Base-by-base conservation (phyloP, 2,113 vertebrate species). In the Sylvilagus bachmani region DNA sequence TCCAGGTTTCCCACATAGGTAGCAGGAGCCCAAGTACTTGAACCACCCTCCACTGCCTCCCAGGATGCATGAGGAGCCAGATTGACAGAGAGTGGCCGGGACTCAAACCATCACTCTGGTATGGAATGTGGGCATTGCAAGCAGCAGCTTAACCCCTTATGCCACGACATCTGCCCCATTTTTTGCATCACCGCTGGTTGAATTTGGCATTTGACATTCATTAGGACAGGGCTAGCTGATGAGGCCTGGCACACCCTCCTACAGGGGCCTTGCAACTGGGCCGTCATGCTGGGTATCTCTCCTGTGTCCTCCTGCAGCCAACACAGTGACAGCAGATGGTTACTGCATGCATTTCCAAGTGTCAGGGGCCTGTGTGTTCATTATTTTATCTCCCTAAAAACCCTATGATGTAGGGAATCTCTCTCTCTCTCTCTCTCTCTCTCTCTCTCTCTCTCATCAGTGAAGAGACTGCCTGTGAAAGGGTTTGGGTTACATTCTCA, bases 391-490 rank as follows among this genome's bases (percentile, higher is more conserved):
- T 55, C 1, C 1, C 10, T 31, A 19, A 38, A 91, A 86, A 29
- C 49, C 22, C 67, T 3, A 0, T 1, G 21, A 3, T 3, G 6
- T 10, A 11, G 38, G 36, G 2, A 25, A 1, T 1, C 33, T 36
- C 36, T 74, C 29, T 6, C 31, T 31, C 10, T 44, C 44, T 44
- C 44, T 44, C 44, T 44, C 38, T 44, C 67, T 38, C 44, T 70
- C 14, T 29, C 38, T 90, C 49, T 67, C 51, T 66, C 19, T 58
- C 55, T 17, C 4, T 5, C 17, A 25, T 29, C 33, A 25, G 0
- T 14, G 66, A 36, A 44, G n/a, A 86, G 21, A 14, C 55, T 3
- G 5, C 58, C 67, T 5, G 31, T 31, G 31, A 10, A 33, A 31
- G 55, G 8, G 25, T 8, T 55, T 4, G 9, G 12, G 36, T 27